Base-by-base conservation (phyloP, 2,888 invertebrate species). In the Diarsia rubi region DNA sequence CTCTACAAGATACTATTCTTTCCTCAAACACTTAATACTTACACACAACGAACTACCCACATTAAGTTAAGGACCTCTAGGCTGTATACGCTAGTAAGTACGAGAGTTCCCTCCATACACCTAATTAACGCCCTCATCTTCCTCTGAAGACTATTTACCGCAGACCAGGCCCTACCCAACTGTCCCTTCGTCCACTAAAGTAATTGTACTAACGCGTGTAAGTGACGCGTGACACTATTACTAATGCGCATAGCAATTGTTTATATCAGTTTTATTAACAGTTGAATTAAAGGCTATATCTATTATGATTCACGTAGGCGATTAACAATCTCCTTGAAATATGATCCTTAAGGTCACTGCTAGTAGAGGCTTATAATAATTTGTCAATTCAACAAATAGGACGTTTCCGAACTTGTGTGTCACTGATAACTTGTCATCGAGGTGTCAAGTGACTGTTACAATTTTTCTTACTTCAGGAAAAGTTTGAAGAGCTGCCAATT, bases 131-230 rank as follows among this genome's bases (percentile, higher is more conserved):
- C 74, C 68, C 78, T 79, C 78, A 72, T 78, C 67, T 75, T 77
- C 66, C 57, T 68, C 77, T 27, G 68, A 72, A 82, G 74, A 76
- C 74, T 78, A 75, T 85, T 81, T 68, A 45, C 11, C 44, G 27
- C 69, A 71, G 82, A 54, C 70, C 37, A 70, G 57, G 45, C 37
- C 59, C 71, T 66, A 63, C 54, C 54, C 60, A 59, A 73, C 62
- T 31, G 65, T 47, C 76, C 85, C 79, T 85, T 64, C 80, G 81
- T 83, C 79, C 69, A 76, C 72, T 69, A 82, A 78, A 85, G 78
- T 89, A 90, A 92, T 90, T 88, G 88, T 83, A 86, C 87, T 86
- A 90, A 90, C 87, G 89, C 78, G 88, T 87, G 89, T 90, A 90
- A 91, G 90, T 91, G 88, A 86, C 66, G 75, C 88, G 88, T 91